Evolutionary conservation across 2,113 vertebrate genomes (phyloP).

Genomic region (Noctilio leporinus): DNA sequence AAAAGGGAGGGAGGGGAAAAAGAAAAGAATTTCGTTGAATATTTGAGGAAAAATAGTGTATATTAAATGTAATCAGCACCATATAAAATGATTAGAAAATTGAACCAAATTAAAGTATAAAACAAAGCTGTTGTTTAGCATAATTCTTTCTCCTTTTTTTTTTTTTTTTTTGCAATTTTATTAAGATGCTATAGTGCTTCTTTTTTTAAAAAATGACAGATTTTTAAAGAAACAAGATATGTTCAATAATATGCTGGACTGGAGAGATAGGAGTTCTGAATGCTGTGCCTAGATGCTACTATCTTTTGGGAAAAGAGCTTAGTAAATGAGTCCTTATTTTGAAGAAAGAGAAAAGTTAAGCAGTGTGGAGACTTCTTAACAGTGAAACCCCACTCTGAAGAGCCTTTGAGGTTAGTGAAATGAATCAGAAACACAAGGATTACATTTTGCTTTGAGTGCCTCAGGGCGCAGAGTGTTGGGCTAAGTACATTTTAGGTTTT

Average conservation of each 20-base stretch:
- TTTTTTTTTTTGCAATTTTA: background rate
- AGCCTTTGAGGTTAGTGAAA: constrained; percentile 67
- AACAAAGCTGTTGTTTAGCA: background rate
- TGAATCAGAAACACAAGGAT: constrained; percentile 68
- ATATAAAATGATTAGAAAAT: constrained; percentile 5
- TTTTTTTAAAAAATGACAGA: background rate
- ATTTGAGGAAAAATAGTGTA: background rate
- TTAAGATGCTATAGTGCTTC: background rate
- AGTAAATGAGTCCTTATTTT: constrained; percentile 6
- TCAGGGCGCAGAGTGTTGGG: constrained; percentile 64
- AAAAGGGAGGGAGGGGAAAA: background rate
- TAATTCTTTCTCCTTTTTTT: background rate
- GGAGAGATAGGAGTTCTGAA: constrained; percentile 34
- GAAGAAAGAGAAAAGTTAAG: constrained; percentile 54
- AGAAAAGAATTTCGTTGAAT: background rate
- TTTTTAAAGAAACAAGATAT: background rate
- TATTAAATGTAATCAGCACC: background rate
- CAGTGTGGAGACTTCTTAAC: constrained; percentile 49
- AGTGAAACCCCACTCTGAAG: constrained; percentile 45
- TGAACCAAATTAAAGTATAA: constrained; percentile 2
- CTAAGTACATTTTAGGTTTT: constrained; percentile 69
- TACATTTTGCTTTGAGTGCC: constrained; percentile 64
- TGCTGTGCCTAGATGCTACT: background rate
- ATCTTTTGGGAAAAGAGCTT: constrained; percentile 43
- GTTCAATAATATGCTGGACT: background rate